A percentile compares a stretch with the other conserved stretches of the same genome.
These are phyloP conservation scores for Apeira syringaria DNA, from an alignment of 2,888 invertebrate species.

Conservation along the genomic window DNA sequence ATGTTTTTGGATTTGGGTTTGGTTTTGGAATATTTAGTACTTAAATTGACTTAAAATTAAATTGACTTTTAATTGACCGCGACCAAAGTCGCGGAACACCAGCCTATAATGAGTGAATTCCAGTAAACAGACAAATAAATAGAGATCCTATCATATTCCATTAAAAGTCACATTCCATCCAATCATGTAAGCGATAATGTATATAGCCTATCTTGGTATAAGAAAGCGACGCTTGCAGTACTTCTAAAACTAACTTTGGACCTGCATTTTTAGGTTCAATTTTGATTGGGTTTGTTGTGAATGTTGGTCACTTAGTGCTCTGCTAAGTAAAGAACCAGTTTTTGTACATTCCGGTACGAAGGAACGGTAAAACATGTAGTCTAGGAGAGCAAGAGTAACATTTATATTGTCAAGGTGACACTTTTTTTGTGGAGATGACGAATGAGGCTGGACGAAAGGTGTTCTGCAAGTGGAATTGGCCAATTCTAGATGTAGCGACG, in stretches of 20 bases:
- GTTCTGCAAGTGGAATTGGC: constrained; percentile 7
- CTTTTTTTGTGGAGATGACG: constrained; percentile 4
- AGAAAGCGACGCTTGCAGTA: constrained; percentile 34
- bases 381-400: constrained; percentile 16
- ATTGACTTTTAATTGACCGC: too few species aligned
- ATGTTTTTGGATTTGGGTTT: too few species aligned
- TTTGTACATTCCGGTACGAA: constrained; percentile 56
- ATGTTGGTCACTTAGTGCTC: constrained; percentile 50
- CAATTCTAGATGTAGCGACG: constrained; percentile 3
- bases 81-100: too few species aligned
- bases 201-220: constrained; percentile 35
- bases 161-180: constrained; percentile 5
- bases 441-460: constrained; percentile 4
- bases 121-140: too few species aligned
- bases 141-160: background rate
- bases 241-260: constrained; percentile 4
- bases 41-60: too few species aligned
- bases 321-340: constrained; percentile 61
- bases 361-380: constrained; percentile 43
- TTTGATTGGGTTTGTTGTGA: constrained; percentile 4
- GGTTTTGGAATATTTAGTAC: too few species aligned
- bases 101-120: too few species aligned
- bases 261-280: constrained; percentile 6
- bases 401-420: constrained; percentile 11
- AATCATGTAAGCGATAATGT: constrained; percentile 32